phyloP scores from a whole-genome alignment of 2,113 vertebrate species.

The Malurus elegans region DNA sequence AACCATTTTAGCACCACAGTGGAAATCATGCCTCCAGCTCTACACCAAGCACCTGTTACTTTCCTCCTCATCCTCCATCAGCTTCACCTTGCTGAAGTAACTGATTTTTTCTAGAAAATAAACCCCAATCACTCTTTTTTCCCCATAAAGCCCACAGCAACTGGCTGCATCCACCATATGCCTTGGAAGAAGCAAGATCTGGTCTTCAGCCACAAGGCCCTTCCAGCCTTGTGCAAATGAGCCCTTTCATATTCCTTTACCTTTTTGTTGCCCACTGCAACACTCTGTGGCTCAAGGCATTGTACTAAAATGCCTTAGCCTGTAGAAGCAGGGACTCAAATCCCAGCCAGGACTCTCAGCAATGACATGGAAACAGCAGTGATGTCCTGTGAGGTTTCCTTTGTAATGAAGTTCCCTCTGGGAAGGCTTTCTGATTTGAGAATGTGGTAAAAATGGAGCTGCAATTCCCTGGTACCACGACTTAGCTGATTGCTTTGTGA shows the following conservation, averaged over 20 bases:
- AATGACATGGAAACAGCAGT: not conserved
- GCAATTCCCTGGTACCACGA: not conserved
- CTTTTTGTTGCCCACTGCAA: not conserved
- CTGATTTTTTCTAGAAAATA: not conserved
- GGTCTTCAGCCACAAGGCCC: not conserved
- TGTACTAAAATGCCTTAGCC: not conserved
- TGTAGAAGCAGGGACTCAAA: not conserved
- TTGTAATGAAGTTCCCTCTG: not conserved
- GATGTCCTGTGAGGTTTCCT: not conserved
- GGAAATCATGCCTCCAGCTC: constrained; percentile 1
- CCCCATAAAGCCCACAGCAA: not conserved
- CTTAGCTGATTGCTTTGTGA: not conserved
- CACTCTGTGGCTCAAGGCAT: not conserved
- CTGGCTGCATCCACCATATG: not conserved
- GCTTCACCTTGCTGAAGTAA: not conserved
- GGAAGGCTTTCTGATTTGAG: not conserved
- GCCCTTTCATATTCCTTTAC: not conserved
- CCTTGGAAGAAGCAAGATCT: not conserved
- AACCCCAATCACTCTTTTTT: not conserved
- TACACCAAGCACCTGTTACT: not conserved
- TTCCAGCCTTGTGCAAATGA: not conserved
- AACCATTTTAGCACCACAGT: constrained; percentile 38
- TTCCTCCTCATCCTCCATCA: not conserved
- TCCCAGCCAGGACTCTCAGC: not conserved
- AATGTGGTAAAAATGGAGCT: not conserved